These are phyloP conservation scores for Megalops atlanticus DNA, from an alignment of 2,113 vertebrate species.

Conservation along the genomic window DNA sequence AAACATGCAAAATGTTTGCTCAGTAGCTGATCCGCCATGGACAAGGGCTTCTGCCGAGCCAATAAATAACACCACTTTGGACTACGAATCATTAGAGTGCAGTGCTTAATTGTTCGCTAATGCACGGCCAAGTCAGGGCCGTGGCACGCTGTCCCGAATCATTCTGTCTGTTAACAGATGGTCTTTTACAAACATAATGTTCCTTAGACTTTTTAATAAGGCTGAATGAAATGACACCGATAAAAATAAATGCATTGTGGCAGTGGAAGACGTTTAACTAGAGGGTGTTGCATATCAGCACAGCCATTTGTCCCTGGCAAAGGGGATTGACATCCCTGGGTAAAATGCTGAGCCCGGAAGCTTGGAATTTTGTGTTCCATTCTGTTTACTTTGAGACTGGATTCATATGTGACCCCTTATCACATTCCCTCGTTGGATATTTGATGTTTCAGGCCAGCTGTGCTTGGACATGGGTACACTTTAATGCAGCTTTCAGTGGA, in stretches of 20 bases:
- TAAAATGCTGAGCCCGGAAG: too few relatives aligned
- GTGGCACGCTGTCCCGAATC: slow-evolving; percentile 31
- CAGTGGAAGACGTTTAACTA: slow-evolving; percentile 25
- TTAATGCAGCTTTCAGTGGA: too few relatives aligned
- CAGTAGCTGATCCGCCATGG: too few relatives aligned
- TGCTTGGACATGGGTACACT: too few relatives aligned
- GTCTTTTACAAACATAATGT: slow-evolving; percentile 50
- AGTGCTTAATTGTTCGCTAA: not conserved
- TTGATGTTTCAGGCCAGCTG: too few relatives aligned
- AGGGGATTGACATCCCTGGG: not conserved
- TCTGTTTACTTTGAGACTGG: too few relatives aligned
- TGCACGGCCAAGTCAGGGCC: slow-evolving; percentile 1
- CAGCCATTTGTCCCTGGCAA: not conserved
- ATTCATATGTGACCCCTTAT: too few relatives aligned
- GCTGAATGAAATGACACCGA: slow-evolving; percentile 41
- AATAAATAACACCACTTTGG: not conserved
- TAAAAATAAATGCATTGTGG: slow-evolving; percentile 39
- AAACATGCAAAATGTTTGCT: too few relatives aligned
- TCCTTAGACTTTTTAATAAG: slow-evolving; percentile 20
- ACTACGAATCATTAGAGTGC: not conserved
- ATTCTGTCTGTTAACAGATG: slow-evolving; percentile 60
- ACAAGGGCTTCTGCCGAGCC: too few relatives aligned
- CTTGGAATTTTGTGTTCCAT: too few relatives aligned
- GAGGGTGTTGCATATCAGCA: slow-evolving; percentile 26
- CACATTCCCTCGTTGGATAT: too few relatives aligned